Evolutionary conservation across 2,797 vertebrate species (phyloP).

Genomic region (Mormyrops boulengeri): DNA sequence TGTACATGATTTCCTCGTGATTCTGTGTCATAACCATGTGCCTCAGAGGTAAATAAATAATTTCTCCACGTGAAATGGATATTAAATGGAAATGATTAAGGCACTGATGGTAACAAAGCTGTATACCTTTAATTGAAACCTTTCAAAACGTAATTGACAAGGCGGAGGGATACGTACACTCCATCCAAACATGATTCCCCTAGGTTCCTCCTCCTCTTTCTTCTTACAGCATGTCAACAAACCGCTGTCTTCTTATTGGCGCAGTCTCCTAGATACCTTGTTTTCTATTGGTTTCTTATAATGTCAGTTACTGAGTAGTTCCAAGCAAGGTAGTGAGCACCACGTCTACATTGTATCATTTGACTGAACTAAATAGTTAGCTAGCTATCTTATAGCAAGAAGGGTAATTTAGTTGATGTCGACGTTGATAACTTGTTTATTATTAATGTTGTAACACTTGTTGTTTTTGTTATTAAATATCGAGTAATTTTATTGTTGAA

Average conservation of each 20-base stretch:
- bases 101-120: not conserved
- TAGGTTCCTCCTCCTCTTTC: constrained; percentile 48
- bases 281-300: constrained; percentile 48
- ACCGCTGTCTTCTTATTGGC: constrained; percentile 48
- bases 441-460: constrained; percentile 20
- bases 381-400: constrained; percentile 54
- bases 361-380: constrained; percentile 51
- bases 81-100: not conserved
- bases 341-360: constrained; percentile 55
- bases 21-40: not conserved
- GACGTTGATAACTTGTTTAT: constrained; percentile 29
- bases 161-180: constrained; percentile 61
- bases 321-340: constrained; percentile 67
- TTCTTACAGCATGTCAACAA: constrained; percentile 36
- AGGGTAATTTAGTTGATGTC: constrained; percentile 43
- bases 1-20: not conserved
- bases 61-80: not conserved
- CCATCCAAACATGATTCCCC: constrained; percentile 54
- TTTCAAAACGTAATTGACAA: constrained; percentile 33
- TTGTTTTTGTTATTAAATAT: constrained; percentile 11
- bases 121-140: constrained; percentile 18
- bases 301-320: constrained; percentile 52
- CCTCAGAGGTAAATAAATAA: not conserved
- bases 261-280: not conserved
- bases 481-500: constrained; percentile 34